phyloP scores from a whole-genome alignment of 1,140 invertebrate genomes.

The Drosophila pallidifrons region DNA sequence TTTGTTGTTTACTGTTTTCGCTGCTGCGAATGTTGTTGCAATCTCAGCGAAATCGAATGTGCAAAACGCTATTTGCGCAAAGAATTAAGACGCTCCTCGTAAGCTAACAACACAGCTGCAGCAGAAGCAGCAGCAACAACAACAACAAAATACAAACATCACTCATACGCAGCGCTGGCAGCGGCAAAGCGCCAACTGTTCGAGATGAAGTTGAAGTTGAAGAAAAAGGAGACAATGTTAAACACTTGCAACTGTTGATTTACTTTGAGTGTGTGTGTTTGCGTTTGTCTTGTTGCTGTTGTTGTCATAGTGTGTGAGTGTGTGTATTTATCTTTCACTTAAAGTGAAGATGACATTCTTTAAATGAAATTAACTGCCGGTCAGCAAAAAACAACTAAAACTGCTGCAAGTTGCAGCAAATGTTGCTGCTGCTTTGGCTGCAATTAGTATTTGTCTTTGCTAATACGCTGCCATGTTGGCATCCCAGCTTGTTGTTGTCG shows the following conservation, averaged over 20 bases:
- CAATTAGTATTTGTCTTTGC: constrained; percentile 84
- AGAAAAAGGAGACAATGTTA: constrained; percentile 60
- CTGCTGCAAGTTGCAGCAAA: constrained; percentile 38
- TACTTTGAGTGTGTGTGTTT: constrained; percentile 25
- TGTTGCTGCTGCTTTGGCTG: constrained; percentile 73
- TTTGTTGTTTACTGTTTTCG: constrained; percentile 22
- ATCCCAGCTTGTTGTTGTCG: constrained; percentile 60
- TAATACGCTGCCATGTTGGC: constrained; percentile 82
- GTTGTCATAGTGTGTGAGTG: constrained; percentile 34
- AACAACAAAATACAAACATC: constrained; percentile 52
- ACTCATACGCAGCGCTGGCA: constrained; percentile 64
- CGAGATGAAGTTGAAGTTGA: constrained; percentile 39
- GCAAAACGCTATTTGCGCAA: constrained; percentile 37
- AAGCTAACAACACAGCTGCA: constrained; percentile 15
- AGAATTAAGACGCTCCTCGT: constrained; percentile 47
- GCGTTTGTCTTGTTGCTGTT: constrained; percentile 31
- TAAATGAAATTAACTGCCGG: constrained; percentile 84
- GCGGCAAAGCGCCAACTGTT: constrained; percentile 29
- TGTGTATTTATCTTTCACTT: constrained; percentile 84
- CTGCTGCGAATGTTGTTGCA: constrained; percentile 22
- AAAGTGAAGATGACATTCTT: constrained; percentile 85
- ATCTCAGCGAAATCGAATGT: constrained; percentile 49
- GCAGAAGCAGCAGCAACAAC: background rate
- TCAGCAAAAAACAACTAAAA: constrained; percentile 64
- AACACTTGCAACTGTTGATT: constrained; percentile 41